Conservation (phyloP, 2,797 vertebrate genomes). For the Falco peregrinus region DNA sequence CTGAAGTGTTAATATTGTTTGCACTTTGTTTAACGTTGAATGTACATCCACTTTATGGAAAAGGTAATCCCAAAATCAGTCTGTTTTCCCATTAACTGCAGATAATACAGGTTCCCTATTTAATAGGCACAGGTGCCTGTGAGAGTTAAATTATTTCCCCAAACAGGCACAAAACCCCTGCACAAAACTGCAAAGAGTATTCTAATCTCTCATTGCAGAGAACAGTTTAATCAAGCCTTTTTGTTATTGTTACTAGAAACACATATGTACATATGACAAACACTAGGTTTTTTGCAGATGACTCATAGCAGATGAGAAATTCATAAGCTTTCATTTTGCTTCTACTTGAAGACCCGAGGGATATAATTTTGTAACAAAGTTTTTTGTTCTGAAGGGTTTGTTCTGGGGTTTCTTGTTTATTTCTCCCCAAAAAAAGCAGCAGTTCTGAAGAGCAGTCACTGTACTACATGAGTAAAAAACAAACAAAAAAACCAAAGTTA, state of each 20-base stretch:
- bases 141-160: neutral
- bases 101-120: neutral
- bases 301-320: neutral
- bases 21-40: neutral
- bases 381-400: neutral
- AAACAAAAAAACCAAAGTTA: neutral
- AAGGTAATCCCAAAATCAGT: neutral
- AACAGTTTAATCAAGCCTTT: neutral
- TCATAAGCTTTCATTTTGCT: neutral
- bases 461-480: neutral
- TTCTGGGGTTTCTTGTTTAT: neutral
- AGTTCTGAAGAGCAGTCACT: neutral
- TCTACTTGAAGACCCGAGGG: neutral
- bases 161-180: neutral
- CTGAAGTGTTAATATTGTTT: neutral
- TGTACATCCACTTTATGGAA: neutral
- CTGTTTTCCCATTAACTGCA: neutral
- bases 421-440: neutral
- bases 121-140: neutral
- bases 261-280: neutral
- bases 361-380: neutral
- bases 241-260: neutral
- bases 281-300: neutral
- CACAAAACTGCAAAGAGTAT: neutral
- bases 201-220: neutral